Evolutionary conservation across 2,113 vertebrate species (phyloP), one percentile per base, ranked within the genome.

Genomic region (Microcebus jonahi): DNA sequence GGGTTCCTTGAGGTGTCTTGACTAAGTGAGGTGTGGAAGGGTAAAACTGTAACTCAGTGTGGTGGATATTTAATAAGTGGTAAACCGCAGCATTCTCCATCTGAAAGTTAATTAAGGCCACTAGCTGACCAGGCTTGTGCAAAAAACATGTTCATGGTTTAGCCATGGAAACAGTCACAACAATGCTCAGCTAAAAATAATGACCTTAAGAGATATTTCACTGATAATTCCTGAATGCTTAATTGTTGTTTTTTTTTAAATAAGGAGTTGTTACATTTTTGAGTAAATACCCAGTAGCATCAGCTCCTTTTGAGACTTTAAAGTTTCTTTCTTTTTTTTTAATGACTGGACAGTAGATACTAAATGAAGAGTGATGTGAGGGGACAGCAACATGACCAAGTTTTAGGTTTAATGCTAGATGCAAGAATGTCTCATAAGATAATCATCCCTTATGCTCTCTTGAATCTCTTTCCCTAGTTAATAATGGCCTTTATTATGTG

Each of bases 31-130:
- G 97, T 98, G 71, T 97, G 97, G 98, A 98, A 98, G 97, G 97
- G 89, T 97, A 98, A 97, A 98, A 97, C 68, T 98, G 97, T 96
- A 98, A 97, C 98, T 98, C 98, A 97, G 82, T 97, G 88, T 97
- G 97, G 98, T 98, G 83, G 97, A 80, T 98, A 97, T 98, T 98
- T 98, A 98, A 98, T 98, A 98, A 98, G 98, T 98, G 98, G 97
- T 98, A 98, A 98, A 98, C 98, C 96, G 20, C 97, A 98, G 95
- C 98, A 92, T 97, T 98, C 98, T 98, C 98, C 96, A 97, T 97
- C 98, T 98, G 98, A 98, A 98, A 99, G 98, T 98, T 98, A 98
- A 98, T 98, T 98, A 98, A 98, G 98, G 97, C 98, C 95, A 7
- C 96, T 93, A 96, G 97, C 97, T 98, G 98, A 98, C 98, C 90